A percentile compares a stretch with the other conserved stretches of the same genome.
These are phyloP conservation scores for Stegophylla sp. DNA, from an alignment of 2,888 invertebrate genomes.

Conservation along the genomic window DNA sequence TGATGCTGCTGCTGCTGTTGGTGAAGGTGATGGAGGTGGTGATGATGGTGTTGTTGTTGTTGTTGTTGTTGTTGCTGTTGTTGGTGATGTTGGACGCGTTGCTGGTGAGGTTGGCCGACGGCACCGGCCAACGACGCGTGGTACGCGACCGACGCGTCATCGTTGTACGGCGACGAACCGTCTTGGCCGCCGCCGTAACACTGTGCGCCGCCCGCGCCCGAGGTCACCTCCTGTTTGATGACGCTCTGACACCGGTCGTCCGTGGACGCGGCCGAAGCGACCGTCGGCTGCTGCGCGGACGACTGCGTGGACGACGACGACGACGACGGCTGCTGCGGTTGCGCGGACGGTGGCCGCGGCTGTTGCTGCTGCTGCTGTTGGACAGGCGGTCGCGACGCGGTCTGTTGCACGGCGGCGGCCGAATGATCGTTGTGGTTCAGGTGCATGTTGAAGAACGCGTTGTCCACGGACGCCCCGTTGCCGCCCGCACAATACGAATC, in stretches of 20 bases:
- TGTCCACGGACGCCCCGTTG: slow-evolving; percentile 48
- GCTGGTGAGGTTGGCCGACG: slow-evolving; percentile 16
- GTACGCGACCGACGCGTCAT: slow-evolving; percentile 33
- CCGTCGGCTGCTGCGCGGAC: background rate
- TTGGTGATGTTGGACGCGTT: slow-evolving; percentile 17
- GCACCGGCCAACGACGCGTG: background rate
- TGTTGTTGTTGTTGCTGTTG: slow-evolving; percentile 61
- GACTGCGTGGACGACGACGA: background rate
- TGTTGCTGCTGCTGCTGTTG: background rate
- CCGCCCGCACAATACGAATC: slow-evolving; percentile 34
- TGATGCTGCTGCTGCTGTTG: slow-evolving; percentile 64
- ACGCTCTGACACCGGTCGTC: slow-evolving; percentile 18
- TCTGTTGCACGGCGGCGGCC: background rate
- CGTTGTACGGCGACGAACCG: slow-evolving; percentile 35
- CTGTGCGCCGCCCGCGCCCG: background rate
- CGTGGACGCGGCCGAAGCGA: background rate
- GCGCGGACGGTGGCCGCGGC: background rate
- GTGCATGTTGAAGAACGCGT: slow-evolving; percentile 55
- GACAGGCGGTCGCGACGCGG: background rate
- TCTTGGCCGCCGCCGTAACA: slow-evolving; percentile 41
- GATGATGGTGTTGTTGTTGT: slow-evolving; percentile 63
- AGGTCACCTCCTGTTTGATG: slow-evolving; percentile 16
- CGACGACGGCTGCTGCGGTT: background rate
- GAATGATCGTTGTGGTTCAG: slow-evolving; percentile 34
- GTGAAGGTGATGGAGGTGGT: slow-evolving; percentile 65